These are phyloP conservation scores for Drosophila pectinifera DNA, from an alignment of 1,140 invertebrate species.

Conservation along the genomic window DNA sequence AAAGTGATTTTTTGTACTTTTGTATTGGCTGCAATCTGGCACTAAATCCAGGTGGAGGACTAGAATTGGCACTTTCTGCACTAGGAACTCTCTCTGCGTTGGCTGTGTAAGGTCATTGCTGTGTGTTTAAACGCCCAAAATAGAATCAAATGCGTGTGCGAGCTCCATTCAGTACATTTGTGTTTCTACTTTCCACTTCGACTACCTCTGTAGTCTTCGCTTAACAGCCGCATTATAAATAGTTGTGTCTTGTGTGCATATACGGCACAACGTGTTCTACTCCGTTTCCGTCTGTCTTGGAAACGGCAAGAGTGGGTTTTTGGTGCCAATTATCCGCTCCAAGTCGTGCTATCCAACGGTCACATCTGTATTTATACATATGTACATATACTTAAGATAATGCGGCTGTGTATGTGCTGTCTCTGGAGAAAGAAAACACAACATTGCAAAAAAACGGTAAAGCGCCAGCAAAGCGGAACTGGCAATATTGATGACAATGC, in stretches of 20 bases:
- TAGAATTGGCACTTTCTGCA: constrained; percentile 27
- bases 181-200: constrained; percentile 41
- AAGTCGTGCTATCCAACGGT: constrained; percentile 5
- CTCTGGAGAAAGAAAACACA: constrained; percentile 43
- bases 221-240: constrained; percentile 63
- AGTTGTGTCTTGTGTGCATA: constrained; percentile 26
- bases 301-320: constrained; percentile 17
- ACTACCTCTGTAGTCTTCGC: constrained; percentile 28
- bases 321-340: constrained; percentile 17
- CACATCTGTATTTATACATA: constrained; percentile 3
- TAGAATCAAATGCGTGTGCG: constrained; percentile 67
- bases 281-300: constrained; percentile 24
- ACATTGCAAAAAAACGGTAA: constrained; percentile 56
- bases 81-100: constrained; percentile 28
- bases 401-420: constrained; percentile 13
- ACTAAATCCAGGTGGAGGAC: constrained; percentile 21
- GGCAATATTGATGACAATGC: constrained; percentile 66
- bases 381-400: background rate
- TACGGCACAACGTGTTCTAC: constrained; percentile 13
- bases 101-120: constrained; percentile 56
- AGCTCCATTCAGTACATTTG: constrained; percentile 9
- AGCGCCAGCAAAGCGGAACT: constrained; percentile 78
- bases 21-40: constrained; percentile 6
- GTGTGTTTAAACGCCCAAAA: constrained; percentile 61
- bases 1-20: constrained; percentile 46